A percentile compares a stretch with the other conserved stretches of the same genome.
These are phyloP conservation scores for Corydoras sp. DNA, from an alignment of 2,113 vertebrate genomes.

Conservation along the genomic window DNA sequence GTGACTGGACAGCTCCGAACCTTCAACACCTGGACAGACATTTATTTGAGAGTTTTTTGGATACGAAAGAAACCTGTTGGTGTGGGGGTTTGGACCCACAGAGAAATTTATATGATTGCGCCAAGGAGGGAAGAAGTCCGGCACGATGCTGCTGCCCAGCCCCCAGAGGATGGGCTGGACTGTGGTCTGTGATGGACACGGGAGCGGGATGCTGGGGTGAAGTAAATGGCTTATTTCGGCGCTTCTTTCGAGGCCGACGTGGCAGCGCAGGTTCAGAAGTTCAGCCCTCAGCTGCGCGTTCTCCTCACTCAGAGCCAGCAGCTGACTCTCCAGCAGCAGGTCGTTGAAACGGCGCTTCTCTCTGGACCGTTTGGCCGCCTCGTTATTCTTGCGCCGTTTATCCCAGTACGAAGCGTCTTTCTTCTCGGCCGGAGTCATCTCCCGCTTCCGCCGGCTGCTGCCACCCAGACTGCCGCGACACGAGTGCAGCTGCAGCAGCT, in stretches of 20 bases:
- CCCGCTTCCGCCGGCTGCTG: slow-evolving; percentile 48
- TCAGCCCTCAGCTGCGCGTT: slow-evolving; percentile 58
- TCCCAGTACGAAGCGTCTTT: slow-evolving; percentile 67
- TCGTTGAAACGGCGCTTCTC: slow-evolving; percentile 59
- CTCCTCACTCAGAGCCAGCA: slow-evolving; percentile 62
- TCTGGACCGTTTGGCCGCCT: slow-evolving; percentile 62
- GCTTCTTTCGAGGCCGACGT: slow-evolving; percentile 26
- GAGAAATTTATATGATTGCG: neutral
- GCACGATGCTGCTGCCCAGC: neutral
- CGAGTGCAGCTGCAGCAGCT: slow-evolving; percentile 26
- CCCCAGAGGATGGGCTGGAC: slow-evolving; percentile 19
- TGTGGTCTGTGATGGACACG: neutral
- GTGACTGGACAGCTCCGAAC: neutral
- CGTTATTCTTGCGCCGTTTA: slow-evolving; percentile 67
- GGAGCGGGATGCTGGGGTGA: neutral
- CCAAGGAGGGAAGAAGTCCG: slow-evolving; percentile 11
- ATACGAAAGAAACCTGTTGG: slow-evolving; percentile 8
- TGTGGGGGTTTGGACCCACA: neutral
- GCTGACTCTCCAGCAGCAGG: slow-evolving; percentile 58
- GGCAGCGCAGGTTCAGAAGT: slow-evolving; percentile 55
- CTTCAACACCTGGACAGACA: neutral
- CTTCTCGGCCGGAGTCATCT: slow-evolving; percentile 56
- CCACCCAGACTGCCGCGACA: slow-evolving; percentile 13
- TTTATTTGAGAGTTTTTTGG: neutral
- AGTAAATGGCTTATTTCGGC: neutral